Base-by-base conservation (phyloP, 1,140 invertebrate species). In the Aphelinus atriplicis region DNA sequence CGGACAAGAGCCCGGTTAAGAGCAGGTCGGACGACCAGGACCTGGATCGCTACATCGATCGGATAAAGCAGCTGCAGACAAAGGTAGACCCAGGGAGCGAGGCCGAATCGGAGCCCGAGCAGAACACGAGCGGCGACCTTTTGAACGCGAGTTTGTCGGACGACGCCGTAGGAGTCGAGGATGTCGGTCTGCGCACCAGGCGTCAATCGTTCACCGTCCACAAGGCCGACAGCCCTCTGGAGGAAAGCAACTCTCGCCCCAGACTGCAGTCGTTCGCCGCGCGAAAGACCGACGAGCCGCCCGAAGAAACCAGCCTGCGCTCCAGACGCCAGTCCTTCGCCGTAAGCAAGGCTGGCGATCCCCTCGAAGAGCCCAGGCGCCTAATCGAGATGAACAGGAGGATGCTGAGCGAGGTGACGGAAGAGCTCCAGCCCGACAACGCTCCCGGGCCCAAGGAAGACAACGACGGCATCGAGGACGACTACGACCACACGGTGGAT, bases 61-160 rank as follows among this genome's bases (percentile, higher is more conserved):
- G 81, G n/a, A 86, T 88, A 45, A 78, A 81, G 0, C 81, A 78
- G 2, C 77, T 86, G 1, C 82, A 88, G 60, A 65, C 43, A 1
- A 63, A 58, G 2, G 9, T 26, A 26, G 26, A 26, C 26, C 26
- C 51, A 9, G 51, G 9, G 4, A 53, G 9, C 51, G 51, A 53
- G 51, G 57, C 7, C 26, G 51, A 9, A 53, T 53, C 51, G 51
- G 51, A 9, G 9, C 4, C 51, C 51, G 82, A 86, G 7, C 82
- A 85, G 62, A 86, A 86, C 55, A 87, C 83, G 0, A 86, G 83
- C 48, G 83, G 80, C 3, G 85, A 86, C 80, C 57, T 83, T 7
- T 56, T 86, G 46, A 85, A 87, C 62, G 81, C 82, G 43, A 80
- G 80, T 0, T 65, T 84, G 1, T 86, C 83, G 0, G 81, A 84